Evolutionary conservation across 2,113 vertebrate species (phyloP).

Genomic region (Taxidea taxus): DNA sequence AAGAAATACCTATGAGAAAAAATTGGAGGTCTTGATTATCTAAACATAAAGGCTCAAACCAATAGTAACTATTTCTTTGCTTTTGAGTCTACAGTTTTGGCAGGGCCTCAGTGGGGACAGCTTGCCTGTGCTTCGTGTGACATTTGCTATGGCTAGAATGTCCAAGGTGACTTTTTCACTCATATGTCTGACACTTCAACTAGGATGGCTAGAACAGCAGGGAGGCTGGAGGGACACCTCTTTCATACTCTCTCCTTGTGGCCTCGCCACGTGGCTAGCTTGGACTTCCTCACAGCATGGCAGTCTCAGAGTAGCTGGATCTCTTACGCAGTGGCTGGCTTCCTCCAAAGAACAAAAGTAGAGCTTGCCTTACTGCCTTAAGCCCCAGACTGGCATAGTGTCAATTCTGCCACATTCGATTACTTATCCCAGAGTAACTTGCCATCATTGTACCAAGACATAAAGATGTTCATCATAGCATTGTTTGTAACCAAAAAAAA

Average conservation of each 20-base stretch:
- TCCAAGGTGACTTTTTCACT: not conserved
- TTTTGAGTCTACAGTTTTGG: conserved; percentile 23
- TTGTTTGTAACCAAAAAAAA: not conserved
- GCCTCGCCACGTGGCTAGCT: not conserved
- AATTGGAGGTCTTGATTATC: not conserved
- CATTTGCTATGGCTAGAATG: not conserved
- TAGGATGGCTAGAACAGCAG: not conserved
- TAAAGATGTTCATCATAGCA: not conserved
- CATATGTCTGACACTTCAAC: conserved; percentile 3
- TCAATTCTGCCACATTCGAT: not conserved
- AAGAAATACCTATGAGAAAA: not conserved
- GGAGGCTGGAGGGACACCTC: not conserved
- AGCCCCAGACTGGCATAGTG: not conserved
- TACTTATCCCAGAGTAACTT: not conserved
- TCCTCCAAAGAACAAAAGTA: not conserved
- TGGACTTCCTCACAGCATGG: conserved; percentile 16
- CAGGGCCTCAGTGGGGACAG: not conserved
- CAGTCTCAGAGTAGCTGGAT: not conserved
- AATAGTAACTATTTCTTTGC: not conserved
- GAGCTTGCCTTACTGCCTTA: not conserved
- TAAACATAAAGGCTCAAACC: not conserved
- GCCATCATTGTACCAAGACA: not conserved
- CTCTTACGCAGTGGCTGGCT: not conserved
- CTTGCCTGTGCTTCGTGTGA: not conserved
- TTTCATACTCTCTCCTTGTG: not conserved